Percentiles rank a stretch among this genome's conserved stretches.
These are phyloP conservation scores for Thryonomys swinderianus DNA, from an alignment of 2,113 vertebrate species.

Conservation along the genomic window DNA sequence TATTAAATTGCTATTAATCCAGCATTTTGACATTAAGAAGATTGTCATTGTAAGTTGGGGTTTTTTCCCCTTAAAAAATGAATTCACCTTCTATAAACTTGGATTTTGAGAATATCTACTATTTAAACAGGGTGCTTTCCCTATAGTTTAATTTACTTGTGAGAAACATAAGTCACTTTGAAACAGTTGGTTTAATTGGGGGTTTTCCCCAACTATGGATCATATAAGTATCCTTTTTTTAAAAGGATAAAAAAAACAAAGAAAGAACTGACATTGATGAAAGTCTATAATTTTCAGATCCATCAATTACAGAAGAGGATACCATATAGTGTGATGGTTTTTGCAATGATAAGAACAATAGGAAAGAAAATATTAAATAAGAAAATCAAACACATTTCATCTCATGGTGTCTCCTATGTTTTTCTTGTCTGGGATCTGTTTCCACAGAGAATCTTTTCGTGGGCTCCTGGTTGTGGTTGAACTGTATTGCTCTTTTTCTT, in stretches of 20 bases:
- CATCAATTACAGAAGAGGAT: slow-evolving; percentile 44
- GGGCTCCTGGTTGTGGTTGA: slow-evolving; percentile 16
- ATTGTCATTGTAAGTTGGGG: slow-evolving; percentile 32
- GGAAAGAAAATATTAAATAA: slow-evolving; percentile 20
- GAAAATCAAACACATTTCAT: slow-evolving; percentile 69
- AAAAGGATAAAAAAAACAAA: slow-evolving; percentile 32
- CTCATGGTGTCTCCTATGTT: slow-evolving; percentile 57
- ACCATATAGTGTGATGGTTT: background rate
- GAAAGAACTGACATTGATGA: slow-evolving; percentile 5
- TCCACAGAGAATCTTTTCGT: slow-evolving; percentile 19
- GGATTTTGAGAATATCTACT: slow-evolving; percentile 57
- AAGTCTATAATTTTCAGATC: slow-evolving; percentile 52
- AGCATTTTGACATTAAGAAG: slow-evolving; percentile 38
- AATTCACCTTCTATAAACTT: slow-evolving; percentile 58
- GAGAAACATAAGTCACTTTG: background rate
- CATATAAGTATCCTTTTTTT: slow-evolving; percentile 11
- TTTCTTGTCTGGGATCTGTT: slow-evolving; percentile 50
- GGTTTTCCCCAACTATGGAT: slow-evolving; percentile 9
- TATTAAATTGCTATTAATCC: slow-evolving; percentile 8
- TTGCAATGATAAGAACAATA: background rate
- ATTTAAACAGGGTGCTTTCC: slow-evolving; percentile 24
- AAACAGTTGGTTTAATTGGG: slow-evolving; percentile 45
- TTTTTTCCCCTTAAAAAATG: slow-evolving; percentile 56
- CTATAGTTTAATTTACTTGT: slow-evolving; percentile 37
- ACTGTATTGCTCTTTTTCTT: slow-evolving; percentile 38